phyloP scores from a whole-genome alignment of 2,888 invertebrate genomes.

The Prenolepis imparis region DNA sequence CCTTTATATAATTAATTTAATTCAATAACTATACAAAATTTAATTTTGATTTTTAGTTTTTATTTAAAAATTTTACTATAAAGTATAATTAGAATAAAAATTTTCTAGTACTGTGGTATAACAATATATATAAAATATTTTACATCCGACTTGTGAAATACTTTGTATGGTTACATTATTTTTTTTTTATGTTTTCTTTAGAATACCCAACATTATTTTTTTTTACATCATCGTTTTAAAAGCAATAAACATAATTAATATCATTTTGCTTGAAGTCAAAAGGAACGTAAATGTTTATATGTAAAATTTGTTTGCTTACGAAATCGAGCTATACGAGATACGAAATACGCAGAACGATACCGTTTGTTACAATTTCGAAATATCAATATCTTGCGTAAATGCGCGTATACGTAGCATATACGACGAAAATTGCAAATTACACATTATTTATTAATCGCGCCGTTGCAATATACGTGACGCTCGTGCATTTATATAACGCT shows the following conservation, averaged over 20 bases:
- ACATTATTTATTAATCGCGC: constrained; percentile 40
- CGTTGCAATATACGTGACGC: neutral
- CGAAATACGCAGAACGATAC: neutral
- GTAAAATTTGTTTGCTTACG: neutral
- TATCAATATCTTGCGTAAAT: constrained; percentile 32
- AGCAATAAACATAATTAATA: constrained; percentile 18
- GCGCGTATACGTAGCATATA: neutral
- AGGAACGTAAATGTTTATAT: neutral
- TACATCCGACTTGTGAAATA: neutral
- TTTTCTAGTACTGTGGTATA: neutral
- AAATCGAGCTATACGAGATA: neutral
- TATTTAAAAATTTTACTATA: neutral
- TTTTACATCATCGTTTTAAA: constrained; percentile 10
- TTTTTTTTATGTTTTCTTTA: neutral
- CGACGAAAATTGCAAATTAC: constrained; percentile 27
- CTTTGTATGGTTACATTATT: neutral
- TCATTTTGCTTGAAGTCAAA: neutral
- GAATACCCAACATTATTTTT: neutral
- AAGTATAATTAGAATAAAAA: neutral
- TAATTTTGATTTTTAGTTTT: neutral
- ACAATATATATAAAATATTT: neutral
- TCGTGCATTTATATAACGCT: constrained; percentile 38
- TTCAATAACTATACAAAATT: neutral
- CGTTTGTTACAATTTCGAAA: constrained; percentile 38
- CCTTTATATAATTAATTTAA: neutral